These are phyloP conservation scores for Symphodus melops DNA, from an alignment of 2,113 vertebrate genomes.

Conservation along the genomic window DNA sequence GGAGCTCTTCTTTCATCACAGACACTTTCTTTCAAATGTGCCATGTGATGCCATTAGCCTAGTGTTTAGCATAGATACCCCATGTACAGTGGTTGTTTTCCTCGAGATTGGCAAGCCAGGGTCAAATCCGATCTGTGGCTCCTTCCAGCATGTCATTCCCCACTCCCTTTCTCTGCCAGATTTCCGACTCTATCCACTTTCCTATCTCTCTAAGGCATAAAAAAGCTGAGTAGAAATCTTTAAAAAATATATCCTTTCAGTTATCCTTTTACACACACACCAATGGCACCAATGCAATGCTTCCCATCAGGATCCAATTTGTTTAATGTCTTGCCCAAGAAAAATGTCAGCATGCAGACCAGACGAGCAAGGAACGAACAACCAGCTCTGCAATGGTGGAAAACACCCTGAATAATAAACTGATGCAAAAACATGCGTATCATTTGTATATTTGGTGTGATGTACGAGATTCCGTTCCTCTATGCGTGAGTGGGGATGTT, in stretches of 20 bases:
- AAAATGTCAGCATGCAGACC: neutral
- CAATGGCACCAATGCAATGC: neutral
- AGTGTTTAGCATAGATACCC: too few relatives aligned
- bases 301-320: neutral
- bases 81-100: too few relatives aligned
- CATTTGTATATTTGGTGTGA: conserved; percentile 3
- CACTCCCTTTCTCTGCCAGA: too few relatives aligned
- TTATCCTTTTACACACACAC: neutral
- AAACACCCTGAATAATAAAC: neutral
- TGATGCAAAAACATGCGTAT: conserved; percentile 14
- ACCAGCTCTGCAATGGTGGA: neutral
- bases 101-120: too few relatives aligned
- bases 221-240: too few relatives aligned
- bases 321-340: neutral
- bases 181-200: too few relatives aligned
- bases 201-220: too few relatives aligned
- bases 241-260: too few relatives aligned
- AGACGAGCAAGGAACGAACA: neutral
- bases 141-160: too few relatives aligned
- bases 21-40: too few relatives aligned
- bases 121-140: too few relatives aligned
- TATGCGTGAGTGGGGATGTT: conserved; percentile 10
- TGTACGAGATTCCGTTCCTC: neutral
- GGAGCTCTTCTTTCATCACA: neutral
- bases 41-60: too few relatives aligned